phyloP scores from a whole-genome alignment of 2,888 invertebrate genomes.

The Trilocha varians region DNA sequence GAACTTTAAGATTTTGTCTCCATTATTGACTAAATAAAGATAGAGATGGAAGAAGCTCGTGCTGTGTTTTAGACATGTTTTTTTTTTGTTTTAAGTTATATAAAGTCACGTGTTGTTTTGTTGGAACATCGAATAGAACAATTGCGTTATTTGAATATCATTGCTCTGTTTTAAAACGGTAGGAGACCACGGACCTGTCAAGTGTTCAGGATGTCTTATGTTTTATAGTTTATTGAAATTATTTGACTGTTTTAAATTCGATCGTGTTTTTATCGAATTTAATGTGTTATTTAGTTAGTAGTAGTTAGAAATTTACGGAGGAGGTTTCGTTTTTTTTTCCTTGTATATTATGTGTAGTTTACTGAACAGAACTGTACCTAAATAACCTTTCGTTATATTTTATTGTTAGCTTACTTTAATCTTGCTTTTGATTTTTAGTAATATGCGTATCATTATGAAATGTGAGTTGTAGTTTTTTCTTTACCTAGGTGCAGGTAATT shows the following conservation, averaged over 20 bases:
- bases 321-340: no score
- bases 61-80: slow-evolving; percentile 25
- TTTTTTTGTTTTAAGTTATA: slow-evolving; percentile 5
- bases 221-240: not conserved
- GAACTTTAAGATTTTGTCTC: slow-evolving; percentile 35
- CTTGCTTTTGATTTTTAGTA: no score
- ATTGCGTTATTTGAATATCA: slow-evolving; percentile 20
- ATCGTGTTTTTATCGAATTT: not conserved
- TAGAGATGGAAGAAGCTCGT: slow-evolving; percentile 29
- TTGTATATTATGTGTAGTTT: no score
- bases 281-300: not conserved
- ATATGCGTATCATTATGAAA: no score
- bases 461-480: no score
- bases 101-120: no score
- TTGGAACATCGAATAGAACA: slow-evolving; percentile 14
- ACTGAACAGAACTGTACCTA: no score
- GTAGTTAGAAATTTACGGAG: no score
- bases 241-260: not conserved
- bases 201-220: not conserved
- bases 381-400: no score
- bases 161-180: slow-evolving; percentile 1
- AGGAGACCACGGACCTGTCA: slow-evolving; percentile 1
- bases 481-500: no score
- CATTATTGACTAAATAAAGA: slow-evolving; percentile 27
- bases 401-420: no score